Conservation (phyloP, 2,113 vertebrate species). For the Chamaetylas fuelleborni region DNA sequence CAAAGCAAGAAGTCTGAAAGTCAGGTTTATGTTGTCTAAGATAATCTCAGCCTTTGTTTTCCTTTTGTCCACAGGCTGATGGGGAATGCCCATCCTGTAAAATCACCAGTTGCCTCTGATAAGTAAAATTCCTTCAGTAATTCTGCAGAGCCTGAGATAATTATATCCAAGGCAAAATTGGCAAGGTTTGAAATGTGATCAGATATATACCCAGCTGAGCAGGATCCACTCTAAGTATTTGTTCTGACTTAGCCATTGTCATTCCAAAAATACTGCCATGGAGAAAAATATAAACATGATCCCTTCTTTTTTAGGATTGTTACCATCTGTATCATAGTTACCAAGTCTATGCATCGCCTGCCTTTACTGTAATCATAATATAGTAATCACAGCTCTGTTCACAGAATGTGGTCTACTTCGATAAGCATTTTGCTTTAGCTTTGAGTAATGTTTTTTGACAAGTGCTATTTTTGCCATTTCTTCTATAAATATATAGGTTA, state of each 20-base stretch:
- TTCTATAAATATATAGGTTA: conserved; percentile 26
- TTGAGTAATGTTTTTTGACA: conserved; percentile 44
- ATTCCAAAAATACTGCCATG: conserved; percentile 50
- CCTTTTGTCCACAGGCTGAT: background rate
- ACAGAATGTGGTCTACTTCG: conserved; percentile 16
- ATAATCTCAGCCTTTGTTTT: background rate
- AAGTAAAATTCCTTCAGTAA: conserved; percentile 12
- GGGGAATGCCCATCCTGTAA: background rate
- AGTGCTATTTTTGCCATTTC: conserved; percentile 17
- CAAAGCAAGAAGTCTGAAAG: background rate
- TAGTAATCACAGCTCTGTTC: conserved; percentile 43
- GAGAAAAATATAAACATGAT: conserved; percentile 62
- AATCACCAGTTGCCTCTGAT: conserved; percentile 20
- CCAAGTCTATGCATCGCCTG: conserved; percentile 21
- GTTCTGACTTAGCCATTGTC: conserved; percentile 59
- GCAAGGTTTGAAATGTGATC: conserved; percentile 48
- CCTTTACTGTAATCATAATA: conserved; percentile 30
- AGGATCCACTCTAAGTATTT: conserved; percentile 22
- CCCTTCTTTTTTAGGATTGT: conserved; percentile 56
- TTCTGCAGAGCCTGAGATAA: background rate
- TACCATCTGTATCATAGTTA: conserved; percentile 46
- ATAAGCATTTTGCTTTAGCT: conserved; percentile 42
- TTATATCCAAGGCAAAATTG: conserved; percentile 24
- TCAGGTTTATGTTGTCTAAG: background rate
- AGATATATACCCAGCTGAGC: background rate